These are phyloP conservation scores for Leucoma salicis DNA, from an alignment of 2,888 invertebrate genomes.

Conservation along the genomic window DNA sequence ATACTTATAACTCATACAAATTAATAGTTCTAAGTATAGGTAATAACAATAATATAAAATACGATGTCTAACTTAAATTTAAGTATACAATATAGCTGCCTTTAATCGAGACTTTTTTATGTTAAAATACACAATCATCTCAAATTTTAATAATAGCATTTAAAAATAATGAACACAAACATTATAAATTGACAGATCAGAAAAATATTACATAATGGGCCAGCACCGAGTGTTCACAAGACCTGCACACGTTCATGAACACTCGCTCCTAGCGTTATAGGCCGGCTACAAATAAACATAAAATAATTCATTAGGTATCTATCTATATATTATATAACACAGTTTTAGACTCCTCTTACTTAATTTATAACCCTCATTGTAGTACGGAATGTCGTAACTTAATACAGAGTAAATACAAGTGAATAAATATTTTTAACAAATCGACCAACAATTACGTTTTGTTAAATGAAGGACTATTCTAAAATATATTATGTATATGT, in stretches of 20 bases:
- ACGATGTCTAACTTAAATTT: constrained; percentile 27
- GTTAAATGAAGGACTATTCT: constrained; percentile 72
- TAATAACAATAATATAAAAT: constrained; percentile 26
- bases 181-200: constrained; percentile 21
- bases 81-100: constrained; percentile 67
- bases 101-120: constrained; percentile 58
- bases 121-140: constrained; percentile 44
- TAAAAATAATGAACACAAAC: constrained; percentile 30
- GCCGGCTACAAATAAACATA: constrained; percentile 62
- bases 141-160: constrained; percentile 37
- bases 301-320: constrained; percentile 55
- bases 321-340: constrained; percentile 72
- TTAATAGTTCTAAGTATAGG: constrained; percentile 24
- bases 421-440: constrained; percentile 68
- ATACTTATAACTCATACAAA: constrained; percentile 35
- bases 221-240: constrained; percentile 18
- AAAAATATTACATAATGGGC: constrained; percentile 23
- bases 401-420: constrained; percentile 57
- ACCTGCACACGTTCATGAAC: constrained; percentile 13
- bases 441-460: constrained; percentile 63
- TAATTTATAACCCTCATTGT: constrained; percentile 69
- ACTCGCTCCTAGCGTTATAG: constrained; percentile 53
- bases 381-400: constrained; percentile 69
- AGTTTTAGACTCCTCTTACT: constrained; percentile 58
- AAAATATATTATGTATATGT: constrained; percentile 75